Percentiles rank a stretch among this genome's conserved stretches.
These are phyloP conservation scores for Schizothorax lantsangensis DNA, from an alignment of 2,797 vertebrate genomes.

Conservation along the genomic window DNA sequence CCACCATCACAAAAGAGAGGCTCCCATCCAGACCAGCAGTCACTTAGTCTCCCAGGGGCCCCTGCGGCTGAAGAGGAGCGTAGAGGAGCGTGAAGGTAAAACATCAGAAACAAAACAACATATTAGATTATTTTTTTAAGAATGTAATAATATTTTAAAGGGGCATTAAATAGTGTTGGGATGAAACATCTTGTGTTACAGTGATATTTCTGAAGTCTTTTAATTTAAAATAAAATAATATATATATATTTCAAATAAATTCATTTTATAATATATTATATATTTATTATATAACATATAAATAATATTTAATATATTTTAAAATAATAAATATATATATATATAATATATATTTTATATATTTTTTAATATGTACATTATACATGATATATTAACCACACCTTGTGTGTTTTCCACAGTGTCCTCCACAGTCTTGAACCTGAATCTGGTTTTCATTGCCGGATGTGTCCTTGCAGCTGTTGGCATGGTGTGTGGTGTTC, in stretches of 20 bases:
- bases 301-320: no score
- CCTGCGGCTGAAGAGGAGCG: conserved; percentile 64
- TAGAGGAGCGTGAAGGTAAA: conserved; percentile 62
- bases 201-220: no score
- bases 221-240: background rate
- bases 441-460: conserved; percentile 53
- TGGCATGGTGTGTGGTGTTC: conserved; percentile 44
- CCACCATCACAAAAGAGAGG: conserved; percentile 64
- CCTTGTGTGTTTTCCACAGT: background rate
- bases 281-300: no score
- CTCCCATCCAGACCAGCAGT: conserved; percentile 56
- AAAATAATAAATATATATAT: background rate
- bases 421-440: conserved; percentile 42
- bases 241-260: no score
- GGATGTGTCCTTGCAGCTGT: conserved; percentile 40
- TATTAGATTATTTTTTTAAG: background rate
- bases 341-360: background rate
- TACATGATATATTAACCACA: background rate
- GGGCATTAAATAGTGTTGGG: background rate
- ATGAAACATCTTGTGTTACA: background rate
- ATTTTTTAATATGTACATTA: background rate
- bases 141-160: background rate
- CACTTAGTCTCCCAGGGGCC: conserved; percentile 81
- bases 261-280: no score
- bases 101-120: background rate